Evolutionary conservation across 1,140 invertebrate genomes (phyloP).

Genomic region (Hyposmocoma kahamanoa): DNA sequence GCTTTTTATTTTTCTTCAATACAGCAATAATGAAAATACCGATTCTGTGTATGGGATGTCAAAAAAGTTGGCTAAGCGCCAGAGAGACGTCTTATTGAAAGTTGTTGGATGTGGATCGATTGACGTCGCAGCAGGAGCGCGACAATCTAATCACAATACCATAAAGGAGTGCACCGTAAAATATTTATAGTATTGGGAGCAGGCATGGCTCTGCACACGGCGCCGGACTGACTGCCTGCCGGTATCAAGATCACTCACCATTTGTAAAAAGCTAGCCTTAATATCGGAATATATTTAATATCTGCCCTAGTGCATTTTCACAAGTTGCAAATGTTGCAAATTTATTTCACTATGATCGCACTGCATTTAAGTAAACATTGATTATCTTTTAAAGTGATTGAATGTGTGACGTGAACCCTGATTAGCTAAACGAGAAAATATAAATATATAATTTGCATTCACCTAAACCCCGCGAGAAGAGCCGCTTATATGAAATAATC

Average conservation of each 20-base stretch:
- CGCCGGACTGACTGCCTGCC: conserved; percentile 13
- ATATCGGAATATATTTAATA: conserved; percentile 1
- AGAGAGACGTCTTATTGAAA: conserved; percentile 28
- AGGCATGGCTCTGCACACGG: conserved; percentile 31
- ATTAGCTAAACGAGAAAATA: too few relatives aligned
- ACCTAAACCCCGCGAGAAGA: not conserved
- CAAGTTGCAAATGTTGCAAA: too few relatives aligned
- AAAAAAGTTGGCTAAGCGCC: conserved; percentile 7
- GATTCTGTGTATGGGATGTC: too few relatives aligned
- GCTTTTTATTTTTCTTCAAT: too few relatives aligned
- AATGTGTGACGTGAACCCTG: too few relatives aligned
- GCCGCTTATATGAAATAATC: not conserved
- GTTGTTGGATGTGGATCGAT: conserved; percentile 37
- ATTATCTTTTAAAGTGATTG: too few relatives aligned
- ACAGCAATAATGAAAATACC: too few relatives aligned
- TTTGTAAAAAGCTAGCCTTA: conserved; percentile 9
- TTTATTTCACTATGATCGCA: too few relatives aligned
- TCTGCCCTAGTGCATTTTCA: not conserved
- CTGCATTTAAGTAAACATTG: too few relatives aligned
- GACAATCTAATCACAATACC: conserved; percentile 46
- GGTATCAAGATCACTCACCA: conserved; percentile 6
- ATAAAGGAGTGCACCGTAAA: conserved; percentile 47
- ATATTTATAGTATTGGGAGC: conserved; percentile 41
- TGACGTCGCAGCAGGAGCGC: conserved; percentile 24
- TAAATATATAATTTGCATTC: not conserved